These are phyloP conservation scores for Asbolus verrucosus DNA, from an alignment of 1,140 invertebrate genomes.

Conservation along the genomic window DNA sequence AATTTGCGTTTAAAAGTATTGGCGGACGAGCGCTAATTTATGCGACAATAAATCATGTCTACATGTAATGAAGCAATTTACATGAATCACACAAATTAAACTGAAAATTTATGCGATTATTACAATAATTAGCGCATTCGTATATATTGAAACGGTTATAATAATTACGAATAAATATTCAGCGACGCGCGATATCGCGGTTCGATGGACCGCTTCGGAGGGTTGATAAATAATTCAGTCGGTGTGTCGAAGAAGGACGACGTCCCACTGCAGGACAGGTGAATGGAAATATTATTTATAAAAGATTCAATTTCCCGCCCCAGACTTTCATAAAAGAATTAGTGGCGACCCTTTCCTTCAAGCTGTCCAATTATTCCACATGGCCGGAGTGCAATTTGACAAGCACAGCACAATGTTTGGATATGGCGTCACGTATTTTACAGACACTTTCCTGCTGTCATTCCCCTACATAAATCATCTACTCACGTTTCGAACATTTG, in stretches of 20 bases:
- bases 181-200: neutral
- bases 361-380: constrained; percentile 44
- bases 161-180: constrained; percentile 38
- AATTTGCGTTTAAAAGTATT: constrained; percentile 19
- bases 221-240: constrained; percentile 14
- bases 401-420: constrained; percentile 43
- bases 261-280: constrained; percentile 4
- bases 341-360: constrained; percentile 39
- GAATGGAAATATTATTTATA: constrained; percentile 34
- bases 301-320: constrained; percentile 35
- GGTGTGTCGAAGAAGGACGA: neutral
- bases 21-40: constrained; percentile 6
- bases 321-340: constrained; percentile 36
- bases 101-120: constrained; percentile 30
- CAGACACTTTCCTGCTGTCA: constrained; percentile 48
- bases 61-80: constrained; percentile 34
- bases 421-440: constrained; percentile 46
- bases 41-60: constrained; percentile 14
- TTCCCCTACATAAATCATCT: constrained; percentile 46
- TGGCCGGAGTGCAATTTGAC: constrained; percentile 45
- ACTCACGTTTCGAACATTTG: constrained; percentile 45
- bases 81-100: constrained; percentile 34
- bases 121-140: constrained; percentile 33
- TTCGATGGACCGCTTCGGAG: constrained; percentile 2
- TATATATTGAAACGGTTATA: constrained; percentile 35